phyloP scores from a whole-genome alignment of 2,113 vertebrate genomes.

The Plecotus auritus region DNA sequence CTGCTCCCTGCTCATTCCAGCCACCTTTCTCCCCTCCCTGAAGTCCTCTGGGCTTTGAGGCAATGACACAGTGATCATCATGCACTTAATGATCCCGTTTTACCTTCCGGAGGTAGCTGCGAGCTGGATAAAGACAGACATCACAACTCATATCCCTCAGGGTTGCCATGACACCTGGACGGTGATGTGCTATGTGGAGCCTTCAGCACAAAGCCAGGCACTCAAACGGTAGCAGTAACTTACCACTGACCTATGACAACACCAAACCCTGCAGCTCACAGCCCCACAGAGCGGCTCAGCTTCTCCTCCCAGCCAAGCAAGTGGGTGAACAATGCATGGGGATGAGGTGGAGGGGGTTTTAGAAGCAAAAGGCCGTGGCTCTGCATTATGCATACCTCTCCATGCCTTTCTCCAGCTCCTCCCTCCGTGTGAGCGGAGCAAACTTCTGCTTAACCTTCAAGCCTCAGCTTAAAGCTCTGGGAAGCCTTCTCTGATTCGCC shows the following conservation, averaged over 20 bases:
- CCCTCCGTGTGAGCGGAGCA: background rate
- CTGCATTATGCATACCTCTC: background rate
- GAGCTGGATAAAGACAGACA: background rate
- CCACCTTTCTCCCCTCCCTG: background rate
- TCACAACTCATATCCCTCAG: background rate
- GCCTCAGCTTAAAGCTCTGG: background rate
- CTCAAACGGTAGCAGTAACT: background rate
- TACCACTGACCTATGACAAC: accelerated
- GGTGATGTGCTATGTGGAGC: accelerated
- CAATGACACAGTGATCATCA: background rate
- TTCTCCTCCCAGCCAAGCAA: background rate
- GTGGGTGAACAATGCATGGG: background rate
- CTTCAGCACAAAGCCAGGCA: background rate
- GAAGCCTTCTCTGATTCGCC: background rate
- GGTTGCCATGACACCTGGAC: background rate
- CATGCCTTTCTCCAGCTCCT: background rate
- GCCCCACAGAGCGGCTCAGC: background rate
- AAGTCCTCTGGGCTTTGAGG: background rate
- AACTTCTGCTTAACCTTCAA: background rate
- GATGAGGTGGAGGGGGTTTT: background rate
- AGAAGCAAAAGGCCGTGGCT: background rate
- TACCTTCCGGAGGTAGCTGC: background rate
- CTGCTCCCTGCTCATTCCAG: background rate
- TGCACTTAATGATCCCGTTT: background rate
- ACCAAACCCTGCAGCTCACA: background rate